phyloP scores from a whole-genome alignment of 2,888 invertebrate genomes.

The Orchestes rusci region DNA sequence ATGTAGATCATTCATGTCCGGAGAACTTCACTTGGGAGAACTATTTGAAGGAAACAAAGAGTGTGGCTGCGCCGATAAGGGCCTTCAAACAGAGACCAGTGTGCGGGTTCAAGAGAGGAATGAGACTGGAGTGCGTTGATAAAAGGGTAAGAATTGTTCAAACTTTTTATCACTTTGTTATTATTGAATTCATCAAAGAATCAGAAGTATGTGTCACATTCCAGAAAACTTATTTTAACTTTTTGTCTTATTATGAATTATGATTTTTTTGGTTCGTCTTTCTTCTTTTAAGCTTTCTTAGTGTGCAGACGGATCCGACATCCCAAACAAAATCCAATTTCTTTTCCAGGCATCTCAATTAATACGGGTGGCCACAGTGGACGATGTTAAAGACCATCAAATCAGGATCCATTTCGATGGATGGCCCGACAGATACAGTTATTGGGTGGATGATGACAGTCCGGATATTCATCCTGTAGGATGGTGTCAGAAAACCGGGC shows the following conservation, averaged over 20 bases:
- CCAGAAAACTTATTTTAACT: no score
- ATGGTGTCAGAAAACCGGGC: constrained; percentile 85
- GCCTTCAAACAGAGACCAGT: constrained; percentile 76
- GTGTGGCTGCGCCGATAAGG: constrained; percentile 68
- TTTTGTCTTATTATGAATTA: no score
- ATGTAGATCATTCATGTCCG: constrained; percentile 59
- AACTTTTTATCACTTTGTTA: no score
- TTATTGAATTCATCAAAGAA: no score
- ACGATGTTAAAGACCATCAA: constrained; percentile 67
- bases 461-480: constrained; percentile 86
- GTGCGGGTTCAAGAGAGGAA: constrained; percentile 67
- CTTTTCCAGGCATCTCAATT: constrained; percentile 60
- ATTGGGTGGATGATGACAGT: constrained; percentile 87
- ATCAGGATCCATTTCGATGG: constrained; percentile 80
- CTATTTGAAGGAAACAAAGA: constrained; percentile 70
- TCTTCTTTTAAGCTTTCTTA: no score
- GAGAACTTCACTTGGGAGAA: constrained; percentile 77
- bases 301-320: no score
- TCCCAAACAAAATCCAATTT: no score
- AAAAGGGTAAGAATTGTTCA: constrained; percentile 38
- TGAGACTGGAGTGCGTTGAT: constrained; percentile 83
- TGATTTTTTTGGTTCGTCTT: no score
- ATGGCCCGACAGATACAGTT: constrained; percentile 77
- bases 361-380: constrained; percentile 78
- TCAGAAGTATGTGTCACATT: no score